Evolutionary conservation across 2,797 vertebrate species (phyloP).

Genomic region (Bradypodion pumilum): DNA sequence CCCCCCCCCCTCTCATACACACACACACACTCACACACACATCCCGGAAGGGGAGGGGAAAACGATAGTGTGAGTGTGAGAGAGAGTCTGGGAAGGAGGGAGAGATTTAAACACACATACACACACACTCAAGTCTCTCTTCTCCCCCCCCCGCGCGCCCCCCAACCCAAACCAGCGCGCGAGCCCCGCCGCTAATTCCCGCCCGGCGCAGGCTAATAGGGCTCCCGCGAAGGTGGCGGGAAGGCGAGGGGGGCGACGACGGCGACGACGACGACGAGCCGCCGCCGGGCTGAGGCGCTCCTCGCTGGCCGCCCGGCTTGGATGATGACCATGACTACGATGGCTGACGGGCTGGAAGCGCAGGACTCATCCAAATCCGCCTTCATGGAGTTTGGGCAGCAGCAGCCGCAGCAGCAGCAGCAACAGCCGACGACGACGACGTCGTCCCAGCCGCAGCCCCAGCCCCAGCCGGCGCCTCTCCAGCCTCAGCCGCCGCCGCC

Average conservation of each 20-base stretch:
- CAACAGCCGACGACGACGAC: too few relatives aligned
- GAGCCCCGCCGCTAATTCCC: conserved; percentile 56
- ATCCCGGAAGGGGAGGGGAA: conserved; percentile 61
- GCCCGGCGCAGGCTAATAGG: conserved; percentile 71
- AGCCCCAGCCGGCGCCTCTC: conserved; percentile 59
- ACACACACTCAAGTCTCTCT: too few relatives aligned
- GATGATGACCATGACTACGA: conserved; percentile 99
- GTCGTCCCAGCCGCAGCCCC: conserved; percentile 83
- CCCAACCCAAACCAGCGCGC: conserved; percentile 62
- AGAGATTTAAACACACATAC: conserved; percentile 9
- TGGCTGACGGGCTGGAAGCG: conserved; percentile 99
- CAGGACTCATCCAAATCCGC: conserved; percentile 99
- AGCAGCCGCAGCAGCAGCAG: conserved; percentile 70
- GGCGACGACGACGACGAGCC: too few relatives aligned
- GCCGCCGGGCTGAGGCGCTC: conserved; percentile 76
- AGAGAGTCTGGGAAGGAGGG: neutral
- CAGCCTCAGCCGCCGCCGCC: conserved; percentile 68
- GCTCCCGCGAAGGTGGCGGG: conserved; percentile 76
- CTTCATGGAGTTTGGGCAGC: conserved; percentile 99
- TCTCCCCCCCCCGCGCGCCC: too few relatives aligned
- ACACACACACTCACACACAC: neutral
- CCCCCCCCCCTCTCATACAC: too few relatives aligned
- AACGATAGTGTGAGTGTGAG: conserved; percentile 41
- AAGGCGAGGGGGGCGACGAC: conserved; percentile 71
- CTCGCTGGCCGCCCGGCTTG: conserved; percentile 89